These are phyloP conservation scores for Pheosia tremula DNA, from an alignment of 2,888 invertebrate species.

Conservation along the genomic window DNA sequence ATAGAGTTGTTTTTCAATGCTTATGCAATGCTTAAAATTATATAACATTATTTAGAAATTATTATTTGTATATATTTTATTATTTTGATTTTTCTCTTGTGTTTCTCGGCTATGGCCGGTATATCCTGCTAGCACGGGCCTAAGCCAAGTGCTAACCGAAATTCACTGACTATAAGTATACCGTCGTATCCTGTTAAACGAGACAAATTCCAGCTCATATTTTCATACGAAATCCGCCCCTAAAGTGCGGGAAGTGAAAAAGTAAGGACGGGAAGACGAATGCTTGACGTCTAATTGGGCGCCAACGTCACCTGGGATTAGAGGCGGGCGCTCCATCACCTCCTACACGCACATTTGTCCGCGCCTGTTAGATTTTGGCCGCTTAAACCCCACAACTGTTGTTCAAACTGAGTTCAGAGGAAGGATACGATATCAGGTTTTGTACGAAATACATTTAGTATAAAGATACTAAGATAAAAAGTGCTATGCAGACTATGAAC, in stretches of 20 bases:
- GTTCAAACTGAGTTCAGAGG: conserved; percentile 6
- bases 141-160: too few species aligned
- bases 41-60: too few species aligned
- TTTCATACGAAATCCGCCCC: conserved; percentile 47
- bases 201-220: conserved; percentile 52
- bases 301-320: conserved; percentile 73
- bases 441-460: too few species aligned
- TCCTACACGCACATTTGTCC: conserved; percentile 67
- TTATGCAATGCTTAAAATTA: too few species aligned
- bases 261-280: conserved; percentile 69
- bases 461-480: too few species aligned
- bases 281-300: conserved; percentile 78
- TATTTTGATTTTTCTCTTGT: too few species aligned
- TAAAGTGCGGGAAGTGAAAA: conserved; percentile 47
- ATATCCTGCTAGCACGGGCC: too few species aligned
- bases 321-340: conserved; percentile 64
- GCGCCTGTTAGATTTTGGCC: conserved; percentile 54
- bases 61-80: too few species aligned
- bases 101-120: too few species aligned
- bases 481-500: too few species aligned
- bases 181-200: conserved; percentile 23
- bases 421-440: not conserved
- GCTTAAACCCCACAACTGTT: conserved; percentile 18
- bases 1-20: too few species aligned
- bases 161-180: too few species aligned